These are phyloP conservation scores for Gymnobelideus leadbeateri DNA, from an alignment of 2,113 vertebrate species.

Conservation along the genomic window DNA sequence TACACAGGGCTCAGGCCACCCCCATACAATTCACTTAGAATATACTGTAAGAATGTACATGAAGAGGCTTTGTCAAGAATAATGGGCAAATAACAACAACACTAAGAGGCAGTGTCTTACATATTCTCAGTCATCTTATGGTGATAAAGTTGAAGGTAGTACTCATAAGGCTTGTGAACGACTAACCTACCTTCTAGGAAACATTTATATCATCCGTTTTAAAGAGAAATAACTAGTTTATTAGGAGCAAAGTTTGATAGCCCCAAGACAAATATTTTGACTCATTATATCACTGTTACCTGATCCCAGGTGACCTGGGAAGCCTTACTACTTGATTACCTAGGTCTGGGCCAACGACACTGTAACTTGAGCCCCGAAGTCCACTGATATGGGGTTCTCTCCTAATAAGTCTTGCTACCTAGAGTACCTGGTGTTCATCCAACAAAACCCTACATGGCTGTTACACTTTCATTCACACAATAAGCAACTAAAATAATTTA, in stretches of 20 bases:
- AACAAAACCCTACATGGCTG: neutral
- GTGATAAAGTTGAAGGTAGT: neutral
- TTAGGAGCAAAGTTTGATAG: neutral
- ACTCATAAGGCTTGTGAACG: neutral
- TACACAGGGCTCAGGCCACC: neutral
- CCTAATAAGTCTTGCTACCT: neutral
- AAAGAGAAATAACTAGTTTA: slow-evolving; percentile 18
- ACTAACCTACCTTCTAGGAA: neutral
- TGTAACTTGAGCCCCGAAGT: neutral
- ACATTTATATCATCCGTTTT: neutral
- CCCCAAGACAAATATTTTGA: neutral
- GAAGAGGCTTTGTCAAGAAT: no score
- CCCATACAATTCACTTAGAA: neutral
- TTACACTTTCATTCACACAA: slow-evolving; percentile 11
- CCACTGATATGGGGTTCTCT: neutral
- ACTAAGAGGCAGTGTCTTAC: neutral
- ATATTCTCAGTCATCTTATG: neutral
- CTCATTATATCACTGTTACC: neutral
- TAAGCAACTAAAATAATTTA: neutral
- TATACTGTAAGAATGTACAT: neutral
- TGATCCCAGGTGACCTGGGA: neutral
- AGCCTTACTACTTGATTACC: neutral
- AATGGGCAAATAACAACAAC: no score
- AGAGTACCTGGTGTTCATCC: neutral
- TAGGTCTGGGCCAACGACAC: neutral